Evolutionary conservation across 30 jellyfish, hydroid and myxozoan species (phyloP).

Genomic region (Aurelia coerulea): DNA sequence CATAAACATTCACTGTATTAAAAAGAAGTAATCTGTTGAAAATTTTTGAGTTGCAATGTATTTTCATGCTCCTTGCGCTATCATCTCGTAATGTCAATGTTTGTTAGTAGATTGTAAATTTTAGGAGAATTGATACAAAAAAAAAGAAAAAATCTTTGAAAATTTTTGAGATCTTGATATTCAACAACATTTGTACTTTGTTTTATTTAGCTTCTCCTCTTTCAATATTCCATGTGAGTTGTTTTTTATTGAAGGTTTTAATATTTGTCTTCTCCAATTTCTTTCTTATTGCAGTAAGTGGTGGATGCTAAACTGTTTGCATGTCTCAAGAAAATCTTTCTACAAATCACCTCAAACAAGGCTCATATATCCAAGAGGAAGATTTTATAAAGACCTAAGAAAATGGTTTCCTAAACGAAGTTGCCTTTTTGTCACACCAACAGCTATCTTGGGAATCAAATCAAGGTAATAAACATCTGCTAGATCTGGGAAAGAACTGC

Average conservation of each 20-base stretch:
- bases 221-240: too few relatives aligned
- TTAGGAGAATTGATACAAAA: too few relatives aligned
- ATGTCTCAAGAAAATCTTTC: slow-evolving; percentile 68
- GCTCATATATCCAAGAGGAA: slow-evolving; percentile 72
- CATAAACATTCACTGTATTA: too few relatives aligned
- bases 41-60: too few relatives aligned
- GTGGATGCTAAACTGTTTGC: slow-evolving; percentile 51
- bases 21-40: too few relatives aligned
- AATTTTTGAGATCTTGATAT: too few relatives aligned
- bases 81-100: too few relatives aligned
- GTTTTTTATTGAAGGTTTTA: neutral
- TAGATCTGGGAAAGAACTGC: neutral
- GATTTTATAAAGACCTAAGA: slow-evolving; percentile 68
- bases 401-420: slow-evolving; percentile 69
- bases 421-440: slow-evolving; percentile 60
- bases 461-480: slow-evolving; percentile 36
- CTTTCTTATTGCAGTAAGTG: neutral
- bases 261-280: neutral
- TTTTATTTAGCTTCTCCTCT: too few relatives aligned
- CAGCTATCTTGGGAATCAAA: slow-evolving; percentile 34
- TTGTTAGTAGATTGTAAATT: too few relatives aligned
- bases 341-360: slow-evolving; percentile 76
- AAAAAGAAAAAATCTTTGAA: too few relatives aligned
- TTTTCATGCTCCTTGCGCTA: too few relatives aligned
- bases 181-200: too few relatives aligned